Conservation (phyloP, 2,797 vertebrate species). For the Gambelia wislizenii region DNA sequence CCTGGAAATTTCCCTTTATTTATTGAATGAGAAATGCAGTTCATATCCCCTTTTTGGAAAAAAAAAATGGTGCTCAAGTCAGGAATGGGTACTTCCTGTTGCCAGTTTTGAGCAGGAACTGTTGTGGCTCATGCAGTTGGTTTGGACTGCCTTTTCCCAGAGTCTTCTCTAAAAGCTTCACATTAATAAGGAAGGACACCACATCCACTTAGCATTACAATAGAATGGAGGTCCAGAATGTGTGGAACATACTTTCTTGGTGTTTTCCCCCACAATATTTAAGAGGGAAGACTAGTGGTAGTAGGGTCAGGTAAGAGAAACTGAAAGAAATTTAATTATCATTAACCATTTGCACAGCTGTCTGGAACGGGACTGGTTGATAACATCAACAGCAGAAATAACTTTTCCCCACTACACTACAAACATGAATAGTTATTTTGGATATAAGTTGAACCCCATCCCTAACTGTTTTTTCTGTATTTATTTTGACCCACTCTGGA, state of each 20-base stretch:
- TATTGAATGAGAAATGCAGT: slow-evolving; percentile 77
- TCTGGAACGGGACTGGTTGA: slow-evolving; percentile 1
- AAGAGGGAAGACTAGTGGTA: not conserved
- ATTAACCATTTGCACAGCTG: slow-evolving; percentile 1
- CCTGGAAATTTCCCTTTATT: slow-evolving; percentile 59
- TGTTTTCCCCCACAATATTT: not conserved
- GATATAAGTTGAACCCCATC: slow-evolving; percentile 30
- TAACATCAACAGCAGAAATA: slow-evolving; percentile 45
- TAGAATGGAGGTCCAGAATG: slow-evolving; percentile 28
- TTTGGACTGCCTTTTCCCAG: slow-evolving; percentile 44
- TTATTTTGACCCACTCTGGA: slow-evolving; percentile 39
- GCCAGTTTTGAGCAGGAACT: slow-evolving; percentile 46
- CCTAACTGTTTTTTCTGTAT: slow-evolving; percentile 9
- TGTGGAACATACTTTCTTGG: not conserved
- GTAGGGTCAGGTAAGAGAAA: not conserved
- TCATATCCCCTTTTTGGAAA: slow-evolving; percentile 56
- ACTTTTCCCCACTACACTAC: not conserved
- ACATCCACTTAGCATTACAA: not conserved
- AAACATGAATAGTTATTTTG: slow-evolving; percentile 32
- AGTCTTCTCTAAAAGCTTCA: slow-evolving; percentile 21
- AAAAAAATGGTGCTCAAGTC: slow-evolving; percentile 68
- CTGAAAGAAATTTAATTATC: slow-evolving; percentile 15
- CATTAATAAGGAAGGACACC: slow-evolving; percentile 4
- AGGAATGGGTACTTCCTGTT: slow-evolving; percentile 50
- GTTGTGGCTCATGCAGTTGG: not conserved